A percentile compares a stretch with the other conserved stretches of the same genome.
Conservation (phyloP, 2,797 vertebrate genomes). For the Liparis tanakae region DNA sequence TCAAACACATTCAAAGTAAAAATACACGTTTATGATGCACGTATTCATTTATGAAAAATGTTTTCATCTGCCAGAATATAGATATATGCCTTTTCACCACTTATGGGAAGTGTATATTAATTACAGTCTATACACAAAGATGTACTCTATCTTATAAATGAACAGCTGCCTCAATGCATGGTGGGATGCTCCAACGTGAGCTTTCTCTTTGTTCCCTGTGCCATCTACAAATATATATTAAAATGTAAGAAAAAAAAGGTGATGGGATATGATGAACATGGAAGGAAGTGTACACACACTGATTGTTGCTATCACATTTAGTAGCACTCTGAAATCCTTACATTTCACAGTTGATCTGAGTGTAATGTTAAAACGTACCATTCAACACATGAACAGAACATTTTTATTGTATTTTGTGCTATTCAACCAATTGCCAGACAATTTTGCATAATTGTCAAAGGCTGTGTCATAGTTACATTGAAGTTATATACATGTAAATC, state of each 20-base stretch:
- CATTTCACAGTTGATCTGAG: not conserved
- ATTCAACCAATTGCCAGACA: not conserved
- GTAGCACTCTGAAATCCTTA: not conserved
- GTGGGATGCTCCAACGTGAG: conserved; percentile 56
- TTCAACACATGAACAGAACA: not conserved
- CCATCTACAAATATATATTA: conserved; percentile 42
- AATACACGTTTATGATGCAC: conserved; percentile 19
- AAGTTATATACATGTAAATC: not conserved
- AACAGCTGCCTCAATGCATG: conserved; percentile 60
- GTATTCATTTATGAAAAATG: conserved; percentile 25
- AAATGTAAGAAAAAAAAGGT: conserved; percentile 57
- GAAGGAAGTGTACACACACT: conserved; percentile 17
- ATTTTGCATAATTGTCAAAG: not conserved
- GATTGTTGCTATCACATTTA: conserved; percentile 16
- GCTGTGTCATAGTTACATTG: not conserved
- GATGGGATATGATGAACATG: conserved; percentile 41
- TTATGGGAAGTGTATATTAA: conserved; percentile 54
- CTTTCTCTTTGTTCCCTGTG: conserved; percentile 38
- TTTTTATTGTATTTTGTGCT: not conserved
- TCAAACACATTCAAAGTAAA: conserved; percentile 40
- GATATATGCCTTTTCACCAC: conserved; percentile 5
- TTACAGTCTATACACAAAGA: conserved; percentile 69
- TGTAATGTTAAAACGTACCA: conserved; percentile 2
- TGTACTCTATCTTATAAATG: conserved; percentile 69
- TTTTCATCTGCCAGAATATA: conserved; percentile 13